Evolutionary conservation across 2,888 invertebrate species (phyloP).

Genomic region (Nemoura dubitans): DNA sequence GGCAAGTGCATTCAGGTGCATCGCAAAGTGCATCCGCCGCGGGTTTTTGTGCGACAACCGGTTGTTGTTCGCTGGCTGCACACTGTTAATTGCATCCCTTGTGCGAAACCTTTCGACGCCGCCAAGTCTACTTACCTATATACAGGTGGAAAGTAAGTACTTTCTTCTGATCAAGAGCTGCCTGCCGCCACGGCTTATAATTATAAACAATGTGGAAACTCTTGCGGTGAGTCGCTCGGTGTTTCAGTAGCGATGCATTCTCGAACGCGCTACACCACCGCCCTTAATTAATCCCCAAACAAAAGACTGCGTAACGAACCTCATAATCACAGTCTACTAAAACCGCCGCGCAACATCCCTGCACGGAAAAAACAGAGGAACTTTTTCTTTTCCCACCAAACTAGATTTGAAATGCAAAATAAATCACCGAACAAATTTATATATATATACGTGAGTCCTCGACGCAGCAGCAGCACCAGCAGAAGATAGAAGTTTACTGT

Average conservation of each 20-base stretch:
- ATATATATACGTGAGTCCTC: not conserved
- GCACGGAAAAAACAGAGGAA: not conserved
- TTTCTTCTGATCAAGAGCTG: not conserved
- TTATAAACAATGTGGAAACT: not conserved
- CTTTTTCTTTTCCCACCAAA: not conserved
- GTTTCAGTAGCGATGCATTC: not conserved
- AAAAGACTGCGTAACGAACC: constrained; percentile 18
- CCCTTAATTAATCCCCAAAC: not conserved
- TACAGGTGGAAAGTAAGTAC: not conserved
- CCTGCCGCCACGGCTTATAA: not conserved
- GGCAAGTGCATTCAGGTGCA: not conserved
- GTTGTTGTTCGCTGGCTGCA: not conserved
- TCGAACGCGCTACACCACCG: not conserved
- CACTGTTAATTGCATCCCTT: not conserved
- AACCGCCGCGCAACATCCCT: not conserved
- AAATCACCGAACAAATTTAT: constrained; percentile 18
- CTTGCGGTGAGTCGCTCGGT: not conserved
- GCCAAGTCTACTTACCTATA: too few species aligned
- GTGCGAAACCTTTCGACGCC: not conserved
- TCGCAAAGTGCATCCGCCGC: not conserved
- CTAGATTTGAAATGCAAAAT: constrained; percentile 23
- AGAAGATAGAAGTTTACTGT: constrained; percentile 23
- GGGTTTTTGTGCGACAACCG: not conserved
- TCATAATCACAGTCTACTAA: constrained; percentile 16
- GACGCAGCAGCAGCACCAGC: not conserved